Evolutionary conservation across 2,888 invertebrate species (phyloP).

Genomic region (Drosophila quasianomalipes): DNA sequence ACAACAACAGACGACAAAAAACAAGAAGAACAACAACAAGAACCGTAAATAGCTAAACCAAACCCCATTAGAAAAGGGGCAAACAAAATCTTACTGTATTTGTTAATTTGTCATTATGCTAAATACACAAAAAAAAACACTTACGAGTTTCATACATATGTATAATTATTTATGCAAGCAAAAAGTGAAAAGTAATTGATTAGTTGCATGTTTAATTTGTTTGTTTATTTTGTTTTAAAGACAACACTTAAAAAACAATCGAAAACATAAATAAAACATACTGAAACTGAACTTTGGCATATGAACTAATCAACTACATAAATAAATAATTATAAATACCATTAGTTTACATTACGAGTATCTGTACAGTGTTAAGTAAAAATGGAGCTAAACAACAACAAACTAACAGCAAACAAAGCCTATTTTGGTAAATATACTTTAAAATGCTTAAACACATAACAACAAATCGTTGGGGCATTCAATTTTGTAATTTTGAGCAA

Average conservation of each 20-base stretch:
- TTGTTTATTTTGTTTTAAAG: constrained; percentile 16
- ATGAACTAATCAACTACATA: constrained; percentile 71
- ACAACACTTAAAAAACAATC: constrained; percentile 2
- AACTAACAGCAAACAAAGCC: constrained; percentile 56
- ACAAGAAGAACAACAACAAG: constrained; percentile 22
- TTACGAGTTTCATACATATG: constrained; percentile 19
- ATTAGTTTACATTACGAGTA: constrained; percentile 74
- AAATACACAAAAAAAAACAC: constrained; percentile 11
- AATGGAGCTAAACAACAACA: constrained; percentile 65
- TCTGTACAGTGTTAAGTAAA: constrained; percentile 80
- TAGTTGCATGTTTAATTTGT: constrained; percentile 27
- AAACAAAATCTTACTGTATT: constrained; percentile 27
- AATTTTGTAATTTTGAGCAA: constrained; percentile 43
- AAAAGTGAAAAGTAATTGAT: constrained; percentile 32
- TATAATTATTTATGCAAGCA: constrained; percentile 27
- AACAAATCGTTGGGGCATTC: constrained; percentile 61
- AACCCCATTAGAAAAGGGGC: constrained; percentile 9
- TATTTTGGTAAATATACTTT: constrained; percentile 70
- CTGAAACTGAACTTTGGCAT: constrained; percentile 53
- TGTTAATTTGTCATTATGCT: constrained; percentile 20
- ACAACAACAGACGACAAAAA: constrained; percentile 28
- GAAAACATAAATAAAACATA: constrained; percentile 15
- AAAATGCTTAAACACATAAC: constrained; percentile 30
- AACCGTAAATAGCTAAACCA: constrained; percentile 29
- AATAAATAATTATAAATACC: constrained; percentile 71